Base-by-base conservation (phyloP, 1,140 invertebrate species). In the Achatina immaculata region DNA sequence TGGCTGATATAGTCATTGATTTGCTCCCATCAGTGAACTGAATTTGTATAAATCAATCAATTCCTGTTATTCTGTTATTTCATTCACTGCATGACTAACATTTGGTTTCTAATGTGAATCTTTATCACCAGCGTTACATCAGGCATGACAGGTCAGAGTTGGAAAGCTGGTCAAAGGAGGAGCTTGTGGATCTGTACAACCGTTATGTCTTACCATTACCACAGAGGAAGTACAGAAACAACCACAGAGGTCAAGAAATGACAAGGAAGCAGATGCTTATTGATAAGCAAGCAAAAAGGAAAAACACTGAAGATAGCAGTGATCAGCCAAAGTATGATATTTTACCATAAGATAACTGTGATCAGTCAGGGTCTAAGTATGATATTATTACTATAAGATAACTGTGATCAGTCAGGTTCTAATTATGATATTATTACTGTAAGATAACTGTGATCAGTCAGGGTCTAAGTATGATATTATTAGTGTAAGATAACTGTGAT, bases 131-230 rank as follows among this genome's bases (percentile, higher is more conserved):
- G 77, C 81, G 71, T 55, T 82, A 58, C 69, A 55, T 80, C 9
- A 75, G 45, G 40, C 40, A 86, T n/a, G 78, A 84, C 69, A 62
- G 81, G 28, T 42, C 81, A 43, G 79, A 84, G 19, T 24, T 86
- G 19, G 80, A 84, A 43, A 51, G 48, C 0, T 40, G 84, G 4
- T 78, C 83, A 42, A 88, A 87, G 82, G 84, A 88, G 58, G 83
- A 83, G 7, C 79, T 90, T 16, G 82, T 90, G 21, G 86, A 89
- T 36, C 75, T 89, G 11, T 90, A 87, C 81, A 86, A 88, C 72
- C 82, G 82, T 68, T 87, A 86, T 81, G 82, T 90, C 24, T 78
- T 89, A 3, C 89, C 89, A 58, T 73, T 87, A 24, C 89, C 89
- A 45, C 89, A 90, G 80, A 83, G 89, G 16, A 86, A 86, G 31